Percentiles rank a stretch among this genome's conserved stretches.
Conservation (phyloP, 2,113 vertebrate genomes). For the Microcebus murinus region DNA sequence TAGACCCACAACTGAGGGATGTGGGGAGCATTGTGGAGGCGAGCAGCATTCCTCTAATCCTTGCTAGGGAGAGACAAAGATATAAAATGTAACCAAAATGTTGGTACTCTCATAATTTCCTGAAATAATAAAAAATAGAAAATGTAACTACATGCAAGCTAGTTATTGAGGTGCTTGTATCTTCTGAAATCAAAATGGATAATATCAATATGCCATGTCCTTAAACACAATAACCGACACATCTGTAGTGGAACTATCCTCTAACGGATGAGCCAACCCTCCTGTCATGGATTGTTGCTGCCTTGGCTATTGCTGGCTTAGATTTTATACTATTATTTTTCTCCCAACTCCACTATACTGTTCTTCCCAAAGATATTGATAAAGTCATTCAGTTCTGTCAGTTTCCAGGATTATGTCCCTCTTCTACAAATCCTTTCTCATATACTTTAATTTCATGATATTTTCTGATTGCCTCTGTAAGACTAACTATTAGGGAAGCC, state of each 20-base stretch:
- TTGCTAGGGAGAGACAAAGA: too few relatives aligned
- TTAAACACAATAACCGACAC: not conserved
- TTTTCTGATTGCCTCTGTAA: not conserved
- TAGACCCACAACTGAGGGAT: too few relatives aligned
- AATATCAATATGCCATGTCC: not conserved
- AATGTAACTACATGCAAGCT: not conserved
- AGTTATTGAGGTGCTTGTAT: not conserved
- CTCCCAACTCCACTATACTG: not conserved
- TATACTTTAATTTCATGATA: not conserved
- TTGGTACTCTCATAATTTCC: too few relatives aligned
- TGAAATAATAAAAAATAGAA: not conserved
- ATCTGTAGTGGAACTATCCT: not conserved
- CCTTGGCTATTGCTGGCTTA: not conserved
- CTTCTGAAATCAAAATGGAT: not conserved
- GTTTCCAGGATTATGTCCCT: not conserved
- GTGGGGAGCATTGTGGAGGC: too few relatives aligned
- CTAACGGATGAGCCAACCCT: not conserved
- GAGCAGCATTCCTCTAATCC: too few relatives aligned
- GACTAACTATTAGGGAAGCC: not conserved
- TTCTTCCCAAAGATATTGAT: not conserved
- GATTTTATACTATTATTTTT: not conserved
- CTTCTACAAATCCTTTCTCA: not conserved
- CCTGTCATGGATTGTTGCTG: not conserved
- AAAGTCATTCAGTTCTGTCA: not conserved
- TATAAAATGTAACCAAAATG: too few relatives aligned